These are phyloP conservation scores for Hypocryptadius cinnamomeus DNA, from an alignment of 2,113 vertebrate species.

Conservation along the genomic window DNA sequence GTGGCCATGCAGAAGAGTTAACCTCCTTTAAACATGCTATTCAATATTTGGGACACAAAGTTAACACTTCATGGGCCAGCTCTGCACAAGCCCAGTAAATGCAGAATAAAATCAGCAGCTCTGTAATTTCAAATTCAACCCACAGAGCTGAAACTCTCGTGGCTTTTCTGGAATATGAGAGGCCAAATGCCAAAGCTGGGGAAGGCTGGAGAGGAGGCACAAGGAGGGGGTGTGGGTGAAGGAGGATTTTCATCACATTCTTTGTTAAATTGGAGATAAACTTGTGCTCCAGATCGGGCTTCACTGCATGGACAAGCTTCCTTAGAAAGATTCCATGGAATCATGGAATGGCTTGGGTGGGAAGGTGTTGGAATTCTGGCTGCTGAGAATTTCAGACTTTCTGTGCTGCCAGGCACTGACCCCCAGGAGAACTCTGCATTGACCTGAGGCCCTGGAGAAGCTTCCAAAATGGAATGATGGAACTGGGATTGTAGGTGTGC, in stretches of 20 bases:
- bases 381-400: too few species aligned
- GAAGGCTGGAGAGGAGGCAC: not conserved
- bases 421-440: too few species aligned
- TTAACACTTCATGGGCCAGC: not conserved
- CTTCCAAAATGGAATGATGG: too few species aligned
- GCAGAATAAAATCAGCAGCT: not conserved
- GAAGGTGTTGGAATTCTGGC: not conserved
- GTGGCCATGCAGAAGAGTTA: not conserved
- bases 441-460: too few species aligned
- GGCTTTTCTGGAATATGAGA: not conserved
- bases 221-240: not conserved
- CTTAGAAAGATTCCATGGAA: not conserved
- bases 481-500: too few species aligned
- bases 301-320: not conserved
- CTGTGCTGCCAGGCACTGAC: too few species aligned
- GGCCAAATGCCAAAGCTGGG: not conserved
- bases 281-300: not conserved
- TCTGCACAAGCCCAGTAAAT: not conserved
- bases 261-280: not conserved
- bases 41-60: not conserved
- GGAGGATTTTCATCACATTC: not conserved
- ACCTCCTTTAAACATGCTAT: not conserved
- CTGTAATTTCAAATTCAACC: not conserved
- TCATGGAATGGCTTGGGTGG: not conserved
- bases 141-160: fast-evolving